Conservation (phyloP, 2,888 invertebrate species). For the Smittia sp. region DNA sequence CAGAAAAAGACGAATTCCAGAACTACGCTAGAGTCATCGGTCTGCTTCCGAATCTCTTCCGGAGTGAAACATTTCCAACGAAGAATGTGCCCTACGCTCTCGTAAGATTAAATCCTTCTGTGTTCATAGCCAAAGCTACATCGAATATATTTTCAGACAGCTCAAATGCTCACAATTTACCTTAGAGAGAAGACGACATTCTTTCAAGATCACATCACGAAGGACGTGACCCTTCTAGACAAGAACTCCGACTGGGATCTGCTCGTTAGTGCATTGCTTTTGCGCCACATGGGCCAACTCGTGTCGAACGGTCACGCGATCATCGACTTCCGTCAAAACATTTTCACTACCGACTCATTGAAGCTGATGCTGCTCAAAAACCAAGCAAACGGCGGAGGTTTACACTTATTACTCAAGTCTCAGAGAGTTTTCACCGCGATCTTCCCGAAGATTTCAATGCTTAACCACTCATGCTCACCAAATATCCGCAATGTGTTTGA, state of each 20-base stretch:
- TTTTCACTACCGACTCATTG: conserved; percentile 22
- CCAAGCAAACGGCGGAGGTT: conserved; percentile 44
- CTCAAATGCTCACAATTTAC: conserved; percentile 65
- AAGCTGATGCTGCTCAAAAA: conserved; percentile 30
- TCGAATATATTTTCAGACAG: conserved; percentile 56
- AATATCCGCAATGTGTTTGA: conserved; percentile 75
- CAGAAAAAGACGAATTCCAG: conserved; percentile 17
- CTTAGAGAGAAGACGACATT: conserved; percentile 64
- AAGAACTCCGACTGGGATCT: conserved; percentile 52
- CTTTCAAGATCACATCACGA: conserved; percentile 57
- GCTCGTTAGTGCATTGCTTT: conserved; percentile 64
- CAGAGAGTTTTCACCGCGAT: conserved; percentile 71
- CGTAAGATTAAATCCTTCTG: conserved; percentile 36
- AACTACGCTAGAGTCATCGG: conserved; percentile 26
- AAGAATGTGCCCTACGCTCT: conserved; percentile 21
- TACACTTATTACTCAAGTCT: conserved; percentile 48
- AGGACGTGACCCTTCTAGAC: conserved; percentile 47
- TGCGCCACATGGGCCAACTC: conserved; percentile 77
- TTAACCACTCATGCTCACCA: conserved; percentile 91
- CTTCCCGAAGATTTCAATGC: conserved; percentile 81
- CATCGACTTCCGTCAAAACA: conserved; percentile 46
- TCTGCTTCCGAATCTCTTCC: conserved; percentile 30
- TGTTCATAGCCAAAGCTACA: conserved; percentile 26
- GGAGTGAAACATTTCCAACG: background rate
- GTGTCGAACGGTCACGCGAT: conserved; percentile 76